Evolutionary conservation across 1,140 invertebrate species (phyloP), one percentile per base, ranked within the genome.

Genomic region (Drosophila takahashii): DNA sequence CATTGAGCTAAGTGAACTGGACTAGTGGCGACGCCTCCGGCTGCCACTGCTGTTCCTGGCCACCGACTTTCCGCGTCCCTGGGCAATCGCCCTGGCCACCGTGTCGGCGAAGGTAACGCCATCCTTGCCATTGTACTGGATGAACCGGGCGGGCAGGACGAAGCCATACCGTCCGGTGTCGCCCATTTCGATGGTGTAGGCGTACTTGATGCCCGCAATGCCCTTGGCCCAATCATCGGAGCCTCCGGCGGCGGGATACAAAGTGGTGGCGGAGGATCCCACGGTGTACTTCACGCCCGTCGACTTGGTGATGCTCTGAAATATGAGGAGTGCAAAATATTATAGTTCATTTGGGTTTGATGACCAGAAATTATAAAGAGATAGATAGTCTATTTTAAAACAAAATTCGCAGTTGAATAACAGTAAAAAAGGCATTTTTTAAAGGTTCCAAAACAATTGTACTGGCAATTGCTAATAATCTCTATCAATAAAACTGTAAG

Each of bases 181-280:
- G 52, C 97, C 94, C 26, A 99, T 93, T 93, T 99, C 98, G 56
- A 98, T 93, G 1, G 97, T 97, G 91, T 96, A 99, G 0, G 97
- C 93, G 86, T 98, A 98, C 92, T 98, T 98, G 62, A 98, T 96
- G 47, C 94, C 94, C 18, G 95, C 95, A 45, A 94, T 93, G 10
- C 95, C 96, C 93, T 98, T 97, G 0, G 97, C 97, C 97, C 97
- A 98, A 91, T 98, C 97, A 83, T 98, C 96, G 0, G 97, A 97
- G n/a, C 96, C 96, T 10, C 97, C 97, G 83, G 94, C 92, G 1
- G 96, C 96, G 7, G 96, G 95, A 83, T 97, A 97, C 2, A 97
- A 92, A 0, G 96, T 93, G 16, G 95, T 94, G 56, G 96, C 95
- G 2, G 96, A 95, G 9, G 95, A 94, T 7, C 97, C 97, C n/a